Conservation (phyloP, 2,888 invertebrate species). For the Pemphredon lugubris region DNA sequence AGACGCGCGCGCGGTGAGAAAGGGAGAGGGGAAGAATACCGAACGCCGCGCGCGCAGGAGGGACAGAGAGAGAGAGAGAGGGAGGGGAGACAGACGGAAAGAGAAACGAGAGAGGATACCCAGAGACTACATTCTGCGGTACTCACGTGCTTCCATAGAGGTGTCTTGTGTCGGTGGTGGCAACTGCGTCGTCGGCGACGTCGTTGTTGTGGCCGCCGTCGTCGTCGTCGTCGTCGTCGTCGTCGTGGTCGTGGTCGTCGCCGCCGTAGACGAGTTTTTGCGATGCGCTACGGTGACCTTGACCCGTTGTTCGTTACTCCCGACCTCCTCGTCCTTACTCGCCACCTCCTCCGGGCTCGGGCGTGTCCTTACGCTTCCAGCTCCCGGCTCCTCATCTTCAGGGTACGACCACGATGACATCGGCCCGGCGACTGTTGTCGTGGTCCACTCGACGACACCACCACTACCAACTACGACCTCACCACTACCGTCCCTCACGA, state of each 20-base stretch:
- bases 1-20: constrained; percentile 9
- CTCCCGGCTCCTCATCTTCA: constrained; percentile 73
- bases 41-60: not conserved
- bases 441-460: constrained; percentile 71
- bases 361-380: constrained; percentile 72
- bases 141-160: constrained; percentile 79
- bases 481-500: constrained; percentile 56
- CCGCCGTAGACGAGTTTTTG: constrained; percentile 56
- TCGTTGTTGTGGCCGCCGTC: constrained; percentile 40
- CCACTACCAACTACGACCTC: constrained; percentile 58
- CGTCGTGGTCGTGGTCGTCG: constrained; percentile 53
- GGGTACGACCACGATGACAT: constrained; percentile 76
- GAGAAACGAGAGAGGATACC: constrained; percentile 5
- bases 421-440: constrained; percentile 75
- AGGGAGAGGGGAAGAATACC: not conserved
- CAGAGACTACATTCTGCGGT: not conserved
- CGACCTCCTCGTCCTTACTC: constrained; percentile 55
- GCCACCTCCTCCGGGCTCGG: constrained; percentile 62
- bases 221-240: constrained; percentile 63
- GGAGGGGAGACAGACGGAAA: constrained; percentile 2
- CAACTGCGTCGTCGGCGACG: constrained; percentile 67
- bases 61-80: not conserved
- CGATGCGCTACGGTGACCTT: constrained; percentile 58
- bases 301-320: constrained; percentile 59
- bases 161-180: constrained; percentile 74